These are phyloP conservation scores for Cantharis flavilabris DNA, from an alignment of 2,888 invertebrate species.

Conservation along the genomic window DNA sequence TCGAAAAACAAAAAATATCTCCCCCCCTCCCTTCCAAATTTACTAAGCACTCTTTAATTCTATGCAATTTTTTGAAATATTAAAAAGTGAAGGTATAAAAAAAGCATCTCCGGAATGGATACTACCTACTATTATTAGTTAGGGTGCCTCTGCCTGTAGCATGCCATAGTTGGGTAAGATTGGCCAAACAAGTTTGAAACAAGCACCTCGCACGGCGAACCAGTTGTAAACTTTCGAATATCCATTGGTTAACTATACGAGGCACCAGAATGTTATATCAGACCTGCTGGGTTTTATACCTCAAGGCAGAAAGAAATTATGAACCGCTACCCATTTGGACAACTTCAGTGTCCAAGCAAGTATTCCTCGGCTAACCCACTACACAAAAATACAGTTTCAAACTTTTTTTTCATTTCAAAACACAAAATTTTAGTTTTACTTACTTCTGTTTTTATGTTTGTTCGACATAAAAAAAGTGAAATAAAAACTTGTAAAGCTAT, in stretches of 20 bases:
- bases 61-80: background rate
- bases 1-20: too few relatives aligned
- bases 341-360: constrained; percentile 25
- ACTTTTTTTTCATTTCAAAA: constrained; percentile 1
- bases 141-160: constrained; percentile 34
- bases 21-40: too few relatives aligned
- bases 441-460: background rate
- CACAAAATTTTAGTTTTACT: background rate
- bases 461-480: background rate
- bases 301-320: background rate
- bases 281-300: constrained; percentile 18
- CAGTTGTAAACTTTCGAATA: background rate
- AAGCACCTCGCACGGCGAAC: background rate
- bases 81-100: background rate
- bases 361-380: constrained; percentile 20
- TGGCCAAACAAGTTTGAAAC: constrained; percentile 7
- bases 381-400: constrained; percentile 23
- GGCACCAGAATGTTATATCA: constrained; percentile 34
- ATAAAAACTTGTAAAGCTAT: constrained; percentile 3
- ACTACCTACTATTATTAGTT: constrained; percentile 34
- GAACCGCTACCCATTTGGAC: constrained; percentile 5
- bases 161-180: constrained; percentile 24
- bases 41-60: background rate
- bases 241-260: constrained; percentile 20
- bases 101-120: constrained; percentile 20